Percentiles rank a stretch among this genome's conserved stretches.
Evolutionary conservation across 2,888 invertebrate genomes (phyloP).

Genomic region (Dryomyza anilis): DNA sequence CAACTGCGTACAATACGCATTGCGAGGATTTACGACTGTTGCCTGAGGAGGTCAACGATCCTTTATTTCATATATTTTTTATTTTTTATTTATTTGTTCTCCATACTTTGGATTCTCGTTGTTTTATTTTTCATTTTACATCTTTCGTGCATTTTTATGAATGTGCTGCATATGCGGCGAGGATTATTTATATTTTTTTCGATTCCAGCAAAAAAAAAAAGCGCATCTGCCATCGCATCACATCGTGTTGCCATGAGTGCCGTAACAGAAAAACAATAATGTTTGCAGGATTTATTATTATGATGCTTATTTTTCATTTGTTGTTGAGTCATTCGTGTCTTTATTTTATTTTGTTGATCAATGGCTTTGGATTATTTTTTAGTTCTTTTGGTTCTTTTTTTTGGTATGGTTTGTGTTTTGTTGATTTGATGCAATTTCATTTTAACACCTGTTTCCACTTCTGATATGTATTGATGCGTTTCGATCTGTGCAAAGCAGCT

Average conservation of each 20-base stretch:
- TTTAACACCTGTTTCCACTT: constrained; percentile 18
- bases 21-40: constrained; percentile 5
- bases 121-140: constrained; percentile 5
- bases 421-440: neutral
- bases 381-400: neutral
- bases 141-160: constrained; percentile 16
- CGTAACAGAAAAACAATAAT: too few relatives aligned
- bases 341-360: neutral
- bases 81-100: neutral
- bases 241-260: too few relatives aligned
- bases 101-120: neutral
- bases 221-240: constrained; percentile 23
- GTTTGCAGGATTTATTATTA: constrained; percentile 11
- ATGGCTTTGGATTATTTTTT: neutral
- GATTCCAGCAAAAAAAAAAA: constrained; percentile 4
- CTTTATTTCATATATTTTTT: neutral
- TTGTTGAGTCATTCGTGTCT: constrained; percentile 6
- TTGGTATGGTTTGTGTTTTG: neutral
- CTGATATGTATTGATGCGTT: too few relatives aligned
- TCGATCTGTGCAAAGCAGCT: too few relatives aligned
- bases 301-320: constrained; percentile 16
- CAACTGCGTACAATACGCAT: neutral
- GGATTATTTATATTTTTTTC: constrained; percentile 37
- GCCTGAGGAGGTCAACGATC: constrained; percentile 18
- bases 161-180: constrained; percentile 23